Evolutionary conservation across 1,140 invertebrate genomes (phyloP), one percentile per base, ranked within the genome.

Genomic region (Hylyphantes graminicola): DNA sequence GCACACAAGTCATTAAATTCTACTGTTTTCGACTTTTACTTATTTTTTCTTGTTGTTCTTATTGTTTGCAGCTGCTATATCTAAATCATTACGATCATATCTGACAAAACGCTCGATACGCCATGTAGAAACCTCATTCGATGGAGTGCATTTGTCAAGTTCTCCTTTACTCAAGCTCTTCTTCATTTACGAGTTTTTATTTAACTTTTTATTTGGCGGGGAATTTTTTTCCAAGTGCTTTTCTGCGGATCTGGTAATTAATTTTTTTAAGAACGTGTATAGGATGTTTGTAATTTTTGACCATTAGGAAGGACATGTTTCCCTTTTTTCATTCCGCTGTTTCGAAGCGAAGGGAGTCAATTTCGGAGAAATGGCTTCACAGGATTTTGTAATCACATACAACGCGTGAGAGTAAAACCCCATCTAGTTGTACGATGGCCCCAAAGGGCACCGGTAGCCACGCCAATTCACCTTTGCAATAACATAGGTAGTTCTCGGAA

Each of bases 51-150:
- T 73, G 51, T 73, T 75, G 21, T 75, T 76, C 48, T 76, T 63
- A 76, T 76, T 76, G 59, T 76, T 76, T 76, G 50, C 74, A 76
- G 74, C 59, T 50, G 55, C 57, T 75, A 59, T 59, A 75, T 75
- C 73, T 75, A 75, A 75, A 75, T 75, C 73, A 59, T 75, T 75
- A 61, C 73, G 59, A 63, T 76, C 74, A 76, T 76, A 51, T 76
- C 74, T 17, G 21, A 64, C 74, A 76, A 76, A 76, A 76, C 57
- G 73, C 73, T 75, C 73, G 51, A 53, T 55, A 17, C 70, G 19
- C 50, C 70, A 75, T 61, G 73, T 64, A 61, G 74, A 76, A 76
- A 76, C 51, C 35, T 54, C 50, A 55, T 54, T 53, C 70, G 70
- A 73, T 17, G 17, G 21, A 65, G 19, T n/a, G 67, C 67, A 70